Conservation (phyloP, 2,888 invertebrate species). For the Apodemia zela region DNA sequence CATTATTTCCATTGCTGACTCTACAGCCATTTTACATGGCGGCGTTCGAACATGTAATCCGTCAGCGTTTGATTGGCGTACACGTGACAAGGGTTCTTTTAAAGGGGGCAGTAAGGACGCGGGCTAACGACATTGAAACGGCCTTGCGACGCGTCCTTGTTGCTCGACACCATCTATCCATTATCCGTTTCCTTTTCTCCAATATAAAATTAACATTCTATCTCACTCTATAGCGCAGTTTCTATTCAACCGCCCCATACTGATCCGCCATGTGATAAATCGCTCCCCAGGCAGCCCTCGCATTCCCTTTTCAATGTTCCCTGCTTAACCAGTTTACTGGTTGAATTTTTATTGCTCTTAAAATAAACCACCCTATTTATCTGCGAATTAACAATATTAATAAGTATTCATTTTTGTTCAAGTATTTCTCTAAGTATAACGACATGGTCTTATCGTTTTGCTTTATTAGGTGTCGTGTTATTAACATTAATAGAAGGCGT, state of each 20-base stretch:
- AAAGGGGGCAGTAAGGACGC: constrained; percentile 37
- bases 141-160: constrained; percentile 74
- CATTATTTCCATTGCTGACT: constrained; percentile 16
- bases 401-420: constrained; percentile 28
- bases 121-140: constrained; percentile 54
- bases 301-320: constrained; percentile 44
- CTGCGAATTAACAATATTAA: constrained; percentile 54
- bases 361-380: constrained; percentile 49
- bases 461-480: constrained; percentile 50
- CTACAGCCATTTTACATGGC: constrained; percentile 1
- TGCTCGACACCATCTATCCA: constrained; percentile 43
- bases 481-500: constrained; percentile 56
- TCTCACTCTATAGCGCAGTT: constrained; percentile 42
- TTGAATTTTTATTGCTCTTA: constrained; percentile 61
- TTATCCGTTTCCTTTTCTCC: constrained; percentile 43
- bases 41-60: constrained; percentile 24
- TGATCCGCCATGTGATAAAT: constrained; percentile 64
- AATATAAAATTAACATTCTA: constrained; percentile 37
- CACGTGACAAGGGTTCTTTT: constrained; percentile 37
- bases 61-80: constrained; percentile 39
- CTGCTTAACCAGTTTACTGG: constrained; percentile 49
- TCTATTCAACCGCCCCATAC: constrained; percentile 47
- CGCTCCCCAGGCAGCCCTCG: constrained; percentile 57
- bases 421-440: background rate
- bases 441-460: constrained; percentile 41